Conservation (phyloP, 2,113 vertebrate species). For the Scophthalmus maximus region DNA sequence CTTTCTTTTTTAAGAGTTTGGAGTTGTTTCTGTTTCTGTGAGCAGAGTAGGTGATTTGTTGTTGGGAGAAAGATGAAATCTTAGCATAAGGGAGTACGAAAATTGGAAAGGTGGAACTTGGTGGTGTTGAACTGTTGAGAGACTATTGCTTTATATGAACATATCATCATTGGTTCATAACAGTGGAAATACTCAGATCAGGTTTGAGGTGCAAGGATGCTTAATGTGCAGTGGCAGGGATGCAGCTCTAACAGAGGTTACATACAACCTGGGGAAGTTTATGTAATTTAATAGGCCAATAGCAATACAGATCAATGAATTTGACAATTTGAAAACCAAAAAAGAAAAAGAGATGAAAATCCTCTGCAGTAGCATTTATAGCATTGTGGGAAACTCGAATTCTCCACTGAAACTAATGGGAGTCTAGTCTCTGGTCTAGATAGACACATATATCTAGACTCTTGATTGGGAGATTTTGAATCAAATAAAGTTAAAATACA, state of each 20-base stretch:
- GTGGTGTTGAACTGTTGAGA: neutral
- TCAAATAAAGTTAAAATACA: neutral
- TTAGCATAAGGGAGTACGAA: neutral
- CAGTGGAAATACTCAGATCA: neutral
- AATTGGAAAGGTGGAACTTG: neutral
- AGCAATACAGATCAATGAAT: no score
- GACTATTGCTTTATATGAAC: neutral
- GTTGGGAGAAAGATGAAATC: neutral
- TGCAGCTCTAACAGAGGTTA: neutral
- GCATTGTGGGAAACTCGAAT: neutral
- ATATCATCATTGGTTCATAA: neutral
- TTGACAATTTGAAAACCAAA: neutral
- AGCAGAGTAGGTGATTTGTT: constrained; percentile 8
- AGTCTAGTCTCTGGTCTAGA: neutral
- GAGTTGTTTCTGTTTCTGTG: constrained; percentile 10
- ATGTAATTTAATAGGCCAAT: neutral
- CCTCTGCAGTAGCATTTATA: neutral
- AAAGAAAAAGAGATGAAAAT: neutral
- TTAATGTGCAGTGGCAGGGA: neutral
- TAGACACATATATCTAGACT: no score
- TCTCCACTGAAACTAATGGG: neutral
- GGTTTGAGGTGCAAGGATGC: constrained; percentile 32
- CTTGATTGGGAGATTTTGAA: no score
- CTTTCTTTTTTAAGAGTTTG: neutral
- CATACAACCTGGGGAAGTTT: constrained; percentile 1